Conservation (phyloP, 2,797 vertebrate species). For the Botia almorhae region DNA sequence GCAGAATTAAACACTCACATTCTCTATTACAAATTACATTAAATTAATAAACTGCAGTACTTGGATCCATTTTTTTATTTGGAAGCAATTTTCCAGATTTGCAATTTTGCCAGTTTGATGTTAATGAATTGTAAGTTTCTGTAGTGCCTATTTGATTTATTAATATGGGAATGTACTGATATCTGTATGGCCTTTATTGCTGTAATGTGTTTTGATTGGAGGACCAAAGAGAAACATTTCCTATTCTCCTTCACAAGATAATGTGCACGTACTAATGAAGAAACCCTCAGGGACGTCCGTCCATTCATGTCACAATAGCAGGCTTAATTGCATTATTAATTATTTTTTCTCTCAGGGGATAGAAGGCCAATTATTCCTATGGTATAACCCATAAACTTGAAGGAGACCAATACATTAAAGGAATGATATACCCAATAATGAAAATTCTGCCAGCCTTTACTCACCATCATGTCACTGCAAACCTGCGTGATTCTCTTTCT, state of each 20-base stretch:
- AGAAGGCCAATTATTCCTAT: conserved; percentile 21
- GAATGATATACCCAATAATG: neutral
- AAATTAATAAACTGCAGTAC: neutral
- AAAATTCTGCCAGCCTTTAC: neutral
- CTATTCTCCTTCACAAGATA: conserved; percentile 24
- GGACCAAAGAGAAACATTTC: conserved; percentile 32
- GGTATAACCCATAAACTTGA: conserved; percentile 34
- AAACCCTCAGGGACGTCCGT: conserved; percentile 30
- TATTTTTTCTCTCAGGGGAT: conserved; percentile 51
- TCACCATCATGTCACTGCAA: neutral
- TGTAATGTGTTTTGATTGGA: conserved; percentile 1
- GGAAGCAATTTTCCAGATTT: neutral
- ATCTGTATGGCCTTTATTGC: neutral
- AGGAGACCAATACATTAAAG: conserved; percentile 28
- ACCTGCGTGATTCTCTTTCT: neutral
- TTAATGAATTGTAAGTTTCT: neutral
- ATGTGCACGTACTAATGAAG: conserved; percentile 37
- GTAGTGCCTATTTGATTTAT: neutral
- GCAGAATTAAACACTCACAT: neutral
- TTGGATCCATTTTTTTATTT: neutral
- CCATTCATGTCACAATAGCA: conserved; percentile 46
- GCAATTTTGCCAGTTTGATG: neutral
- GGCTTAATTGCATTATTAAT: conserved; percentile 63
- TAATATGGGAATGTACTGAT: neutral
- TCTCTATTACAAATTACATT: neutral